Percentiles rank a stretch among this genome's conserved stretches.
Conservation (phyloP, 2,113 vertebrate genomes). For the Tychaedon coryphoeus region DNA sequence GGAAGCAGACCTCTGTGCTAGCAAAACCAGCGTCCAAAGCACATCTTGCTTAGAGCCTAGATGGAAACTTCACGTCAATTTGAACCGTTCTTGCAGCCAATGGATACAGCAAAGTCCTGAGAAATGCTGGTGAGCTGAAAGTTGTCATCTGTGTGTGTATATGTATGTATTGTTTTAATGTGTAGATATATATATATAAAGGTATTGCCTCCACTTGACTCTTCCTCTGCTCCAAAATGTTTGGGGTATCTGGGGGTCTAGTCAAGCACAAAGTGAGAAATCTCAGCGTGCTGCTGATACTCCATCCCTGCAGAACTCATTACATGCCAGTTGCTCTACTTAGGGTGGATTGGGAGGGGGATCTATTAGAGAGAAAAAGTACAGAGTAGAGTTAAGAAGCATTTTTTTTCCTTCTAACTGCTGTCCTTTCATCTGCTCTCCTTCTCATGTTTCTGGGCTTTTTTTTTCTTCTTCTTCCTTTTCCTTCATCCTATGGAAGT, state of each 20-base stretch:
- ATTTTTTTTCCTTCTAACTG: slow-evolving; percentile 29
- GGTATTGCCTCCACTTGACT: neutral
- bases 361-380: slow-evolving; percentile 47
- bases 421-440: slow-evolving; percentile 44
- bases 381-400: slow-evolving; percentile 49
- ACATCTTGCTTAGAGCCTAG: neutral
- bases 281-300: neutral
- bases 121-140: neutral
- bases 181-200: neutral
- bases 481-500: slow-evolving; percentile 28
- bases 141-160: neutral
- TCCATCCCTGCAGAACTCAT: slow-evolving; percentile 41
- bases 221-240: neutral
- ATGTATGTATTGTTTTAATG: neutral
- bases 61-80: slow-evolving; percentile 38
- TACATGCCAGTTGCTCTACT: slow-evolving; percentile 25
- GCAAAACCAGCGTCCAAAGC: neutral
- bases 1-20: slow-evolving; percentile 10
- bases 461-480: slow-evolving; percentile 34
- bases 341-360: neutral
- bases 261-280: neutral
- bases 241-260: neutral
- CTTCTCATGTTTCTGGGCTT: slow-evolving; percentile 31
- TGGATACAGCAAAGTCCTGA: neutral
- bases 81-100: neutral